These are phyloP conservation scores for Meloe dianella DNA, from an alignment of 2,888 invertebrate genomes.

Conservation along the genomic window DNA sequence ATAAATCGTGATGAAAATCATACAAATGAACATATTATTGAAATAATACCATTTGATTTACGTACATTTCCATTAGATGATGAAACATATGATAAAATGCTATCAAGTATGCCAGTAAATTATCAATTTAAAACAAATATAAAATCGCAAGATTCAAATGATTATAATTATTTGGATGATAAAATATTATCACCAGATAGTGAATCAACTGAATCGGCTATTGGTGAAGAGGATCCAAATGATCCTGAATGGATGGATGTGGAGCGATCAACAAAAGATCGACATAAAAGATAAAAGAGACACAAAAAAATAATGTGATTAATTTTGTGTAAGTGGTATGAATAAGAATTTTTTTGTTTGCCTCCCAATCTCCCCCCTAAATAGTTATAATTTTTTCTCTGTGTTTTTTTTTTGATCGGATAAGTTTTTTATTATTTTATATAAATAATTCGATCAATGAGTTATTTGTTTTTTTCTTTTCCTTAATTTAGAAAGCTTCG, in stretches of 20 bases:
- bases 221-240: conserved; percentile 79
- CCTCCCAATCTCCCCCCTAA: too few relatives aligned
- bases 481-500: conserved; percentile 42
- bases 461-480: conserved; percentile 22
- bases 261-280: conserved; percentile 52
- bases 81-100: conserved; percentile 71
- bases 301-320: conserved; percentile 5
- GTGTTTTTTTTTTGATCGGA: background rate
- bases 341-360: conserved; percentile 7
- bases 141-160: conserved; percentile 49
- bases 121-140: conserved; percentile 58
- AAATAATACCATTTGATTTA: conserved; percentile 75
- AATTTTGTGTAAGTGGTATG: conserved; percentile 2
- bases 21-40: conserved; percentile 48
- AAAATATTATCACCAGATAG: conserved; percentile 53
- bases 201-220: conserved; percentile 65
- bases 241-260: conserved; percentile 80
- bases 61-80: conserved; percentile 77
- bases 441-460: background rate
- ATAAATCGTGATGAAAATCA: conserved; percentile 49
- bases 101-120: conserved; percentile 72
- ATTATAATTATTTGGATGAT: conserved; percentile 37
- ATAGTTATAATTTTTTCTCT: background rate
- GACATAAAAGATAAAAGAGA: conserved; percentile 53
- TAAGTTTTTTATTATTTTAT: background rate